Conservation (phyloP, 2,113 vertebrate genomes). For the Sorex araneus region DNA sequence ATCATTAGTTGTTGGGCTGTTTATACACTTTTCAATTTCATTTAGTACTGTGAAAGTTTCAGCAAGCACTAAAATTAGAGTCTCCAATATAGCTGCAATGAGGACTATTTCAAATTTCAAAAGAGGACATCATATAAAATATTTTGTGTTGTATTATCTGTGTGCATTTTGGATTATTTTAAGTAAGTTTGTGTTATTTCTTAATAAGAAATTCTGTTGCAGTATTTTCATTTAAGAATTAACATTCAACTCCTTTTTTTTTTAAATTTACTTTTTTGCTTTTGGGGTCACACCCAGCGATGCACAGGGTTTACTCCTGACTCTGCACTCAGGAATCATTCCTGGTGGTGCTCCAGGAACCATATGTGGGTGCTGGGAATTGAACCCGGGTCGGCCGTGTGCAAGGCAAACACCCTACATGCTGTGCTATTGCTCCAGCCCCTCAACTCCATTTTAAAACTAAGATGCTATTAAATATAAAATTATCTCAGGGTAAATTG, state of each 20-base stretch:
- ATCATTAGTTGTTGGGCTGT: constrained; percentile 45
- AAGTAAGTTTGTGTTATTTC: constrained; percentile 3
- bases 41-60: constrained; percentile 34
- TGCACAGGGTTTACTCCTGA: too few species aligned
- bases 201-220: constrained; percentile 27
- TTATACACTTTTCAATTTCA: constrained; percentile 58
- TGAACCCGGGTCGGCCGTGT: too few species aligned
- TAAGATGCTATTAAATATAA: constrained; percentile 18
- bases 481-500: background rate
- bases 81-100: background rate
- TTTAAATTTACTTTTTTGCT: too few species aligned
- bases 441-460: constrained; percentile 55
- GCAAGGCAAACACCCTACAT: too few species aligned
- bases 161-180: constrained; percentile 59
- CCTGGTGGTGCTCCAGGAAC: too few species aligned
- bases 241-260: constrained; percentile 53
- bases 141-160: background rate
- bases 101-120: constrained; percentile 24
- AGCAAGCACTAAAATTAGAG: constrained; percentile 41
- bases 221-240: constrained; percentile 59
- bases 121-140: background rate
- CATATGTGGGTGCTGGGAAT: too few species aligned
- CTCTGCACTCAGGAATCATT: too few species aligned
- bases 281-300: too few species aligned
- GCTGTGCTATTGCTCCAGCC: too few species aligned